Base-by-base conservation (phyloP, 2,113 vertebrate species). In the Sylvilagus bachmani region DNA sequence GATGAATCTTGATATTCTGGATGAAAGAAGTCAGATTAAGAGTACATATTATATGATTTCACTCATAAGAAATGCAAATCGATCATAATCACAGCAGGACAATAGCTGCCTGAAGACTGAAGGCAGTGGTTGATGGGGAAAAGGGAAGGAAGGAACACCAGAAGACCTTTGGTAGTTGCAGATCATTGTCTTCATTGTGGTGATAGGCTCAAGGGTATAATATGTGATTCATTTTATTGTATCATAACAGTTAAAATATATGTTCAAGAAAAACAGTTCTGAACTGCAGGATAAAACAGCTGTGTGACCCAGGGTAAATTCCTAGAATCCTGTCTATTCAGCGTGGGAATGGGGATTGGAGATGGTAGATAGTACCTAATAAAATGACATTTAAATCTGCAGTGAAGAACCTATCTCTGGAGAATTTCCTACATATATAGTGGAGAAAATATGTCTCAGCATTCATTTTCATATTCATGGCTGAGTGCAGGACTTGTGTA, bases 401-500 rank as follows among this genome's bases (percentile, higher is more conserved):
- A 89, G 12, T 13, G 14, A 89, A 85, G 44, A 84, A 44, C 44
- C 49, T 2, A 4, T 64, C 29, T 80, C 8, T 44, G 70, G 31
- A 84, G 73, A 12, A 10, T 51, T 69, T 91, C 31, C 67, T 71
- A 24, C 31, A 9, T 81, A n/a, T 71, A 51, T 10, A 78, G 10
- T 80, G 49, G 36, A 44, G 6, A 31, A 61, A 21, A 73, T 38
- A 22, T 24, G 11, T 80, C 49, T 87, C 22, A 12, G 10, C 53
- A 79, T 78, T 85, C 49, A 71, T 89, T 94, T 92, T 71, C 69
- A 61, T 86, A 70, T 49, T 85, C 67, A 75, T 85, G 78, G 14
- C 73, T 66, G n/a, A 77, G 31, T 55, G 33, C 61, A 91, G 66
- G 22, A 85, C 61, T 49, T 78, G 4, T 17, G 6, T 11, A 75